Evolutionary conservation across 2,113 vertebrate species (phyloP).

Genomic region (Ageneiosus marmoratus): DNA sequence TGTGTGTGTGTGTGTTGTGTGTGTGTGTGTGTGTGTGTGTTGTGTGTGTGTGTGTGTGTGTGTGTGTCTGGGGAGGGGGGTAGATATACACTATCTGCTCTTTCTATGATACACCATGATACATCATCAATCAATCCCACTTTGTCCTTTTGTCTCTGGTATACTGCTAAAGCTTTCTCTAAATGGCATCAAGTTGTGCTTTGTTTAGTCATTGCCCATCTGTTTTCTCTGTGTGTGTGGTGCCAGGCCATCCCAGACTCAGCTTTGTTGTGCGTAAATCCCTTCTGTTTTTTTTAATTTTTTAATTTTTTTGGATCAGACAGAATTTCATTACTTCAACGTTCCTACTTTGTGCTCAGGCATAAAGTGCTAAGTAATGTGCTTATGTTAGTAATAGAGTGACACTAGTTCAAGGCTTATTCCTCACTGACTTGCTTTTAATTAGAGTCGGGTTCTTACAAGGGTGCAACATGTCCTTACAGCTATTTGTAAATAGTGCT

Average conservation of each 20-base stretch:
- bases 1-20: too few relatives aligned
- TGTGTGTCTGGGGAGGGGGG: too few relatives aligned
- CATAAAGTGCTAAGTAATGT: slow-evolving; percentile 18
- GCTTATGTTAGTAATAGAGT: slow-evolving; percentile 25
- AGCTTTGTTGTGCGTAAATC: slow-evolving; percentile 6
- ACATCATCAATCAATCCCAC: background rate
- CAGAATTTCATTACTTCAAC: background rate
- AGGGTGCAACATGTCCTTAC: background rate
- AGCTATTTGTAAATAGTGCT: slow-evolving; percentile 18
- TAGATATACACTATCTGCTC: background rate
- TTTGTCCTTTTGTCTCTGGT: background rate
- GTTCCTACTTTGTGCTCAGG: background rate
- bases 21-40: too few relatives aligned
- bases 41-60: too few relatives aligned
- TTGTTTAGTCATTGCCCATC: slow-evolving; percentile 2
- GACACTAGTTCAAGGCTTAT: slow-evolving; percentile 8
- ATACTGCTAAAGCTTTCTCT: background rate
- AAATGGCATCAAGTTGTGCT: background rate
- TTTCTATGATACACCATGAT: background rate
- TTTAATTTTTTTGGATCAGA: slow-evolving; percentile 3
- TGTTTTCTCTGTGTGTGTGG: background rate
- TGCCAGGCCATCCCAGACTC: background rate
- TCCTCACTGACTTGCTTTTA: slow-evolving; percentile 10
- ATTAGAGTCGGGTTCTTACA: background rate
- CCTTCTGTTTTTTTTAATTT: background rate